Evolutionary conservation across 2,797 vertebrate species (phyloP).

Genomic region (Mustela erminea): DNA sequence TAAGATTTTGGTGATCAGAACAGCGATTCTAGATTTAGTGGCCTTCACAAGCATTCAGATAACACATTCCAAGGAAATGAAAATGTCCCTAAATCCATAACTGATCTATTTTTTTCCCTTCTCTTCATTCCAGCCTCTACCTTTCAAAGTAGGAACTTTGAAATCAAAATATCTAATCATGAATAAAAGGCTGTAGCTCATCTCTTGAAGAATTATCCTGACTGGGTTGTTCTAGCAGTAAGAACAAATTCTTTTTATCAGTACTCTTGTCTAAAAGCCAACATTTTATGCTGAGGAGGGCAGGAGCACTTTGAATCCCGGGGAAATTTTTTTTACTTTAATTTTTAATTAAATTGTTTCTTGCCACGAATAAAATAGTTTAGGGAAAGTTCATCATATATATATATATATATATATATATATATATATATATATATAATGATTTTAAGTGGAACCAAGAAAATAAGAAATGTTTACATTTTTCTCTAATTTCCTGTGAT

Average conservation of each 20-base stretch:
- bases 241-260: constrained; percentile 75
- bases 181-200: constrained; percentile 57
- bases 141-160: constrained; percentile 69
- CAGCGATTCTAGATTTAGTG: background rate
- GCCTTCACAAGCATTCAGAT: constrained; percentile 23
- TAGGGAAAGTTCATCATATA: constrained; percentile 63
- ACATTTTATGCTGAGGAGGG: constrained; percentile 55
- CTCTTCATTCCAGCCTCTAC: background rate
- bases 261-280: constrained; percentile 57
- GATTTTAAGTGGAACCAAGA: constrained; percentile 56
- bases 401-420: background rate
- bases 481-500: background rate
- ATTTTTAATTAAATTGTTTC: constrained; percentile 82
- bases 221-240: constrained; percentile 44
- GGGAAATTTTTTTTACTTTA: constrained; percentile 69
- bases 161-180: constrained; percentile 69
- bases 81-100: constrained; percentile 28
- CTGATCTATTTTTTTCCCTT: background rate
- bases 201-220: constrained; percentile 51
- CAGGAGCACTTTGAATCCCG: constrained; percentile 63
- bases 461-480: constrained; percentile 55
- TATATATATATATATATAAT: background rate
- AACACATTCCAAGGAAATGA: constrained; percentile 61
- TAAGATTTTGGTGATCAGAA: background rate
- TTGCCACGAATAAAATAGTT: constrained; percentile 70